Base-by-base conservation (phyloP, 2,113 vertebrate genomes). In the Sceloporus tristichus region DNA sequence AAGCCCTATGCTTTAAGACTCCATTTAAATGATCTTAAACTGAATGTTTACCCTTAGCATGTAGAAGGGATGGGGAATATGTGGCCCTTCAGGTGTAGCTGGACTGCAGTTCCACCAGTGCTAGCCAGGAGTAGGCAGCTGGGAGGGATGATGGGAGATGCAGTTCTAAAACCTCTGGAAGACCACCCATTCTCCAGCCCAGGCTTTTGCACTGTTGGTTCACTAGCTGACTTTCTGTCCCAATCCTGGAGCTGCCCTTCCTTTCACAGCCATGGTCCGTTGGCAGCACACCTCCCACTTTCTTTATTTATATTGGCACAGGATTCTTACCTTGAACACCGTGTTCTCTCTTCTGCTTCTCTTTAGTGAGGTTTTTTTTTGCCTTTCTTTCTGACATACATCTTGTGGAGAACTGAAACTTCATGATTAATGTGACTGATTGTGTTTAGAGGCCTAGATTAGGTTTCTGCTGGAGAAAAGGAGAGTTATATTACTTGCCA, bases 281-380 rank as follows among this genome's bases (percentile, higher is more conserved):
- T 27, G 14, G 34, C 62, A 56, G 16, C 7, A n/a, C 27, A 48
- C 27, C 38, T 66, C 19, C 11, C 27, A 27, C 80, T 83, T 84
- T 29, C 59, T 79, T 78, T 70, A 40, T 82, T 27, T 53, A 88
- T 40, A n/a, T 68, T 80, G 77, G 85, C 77, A 71, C 21, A 48
- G 3, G 38, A 66, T 3, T 40, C 87, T 70, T 74, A 88, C 81
- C 82, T 88, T 27, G 74, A 84, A 88, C 74, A n/a, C 34, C 4
- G 53, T 84, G 62, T 88, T 54, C 81, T 86, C 65, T 66, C n/a
- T 68, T 70, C 62, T 23, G 4, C 59, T 21, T 68, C 25, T 68
- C 21, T 81, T 66, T 48, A 7, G 48, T 48, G 4, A 13, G 34
- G 71, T 34, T 66, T 82, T 76, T 56, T 38, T 25, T 54, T 10